Conservation (phyloP, 2,113 vertebrate species). For the Brachirus orientalis region DNA sequence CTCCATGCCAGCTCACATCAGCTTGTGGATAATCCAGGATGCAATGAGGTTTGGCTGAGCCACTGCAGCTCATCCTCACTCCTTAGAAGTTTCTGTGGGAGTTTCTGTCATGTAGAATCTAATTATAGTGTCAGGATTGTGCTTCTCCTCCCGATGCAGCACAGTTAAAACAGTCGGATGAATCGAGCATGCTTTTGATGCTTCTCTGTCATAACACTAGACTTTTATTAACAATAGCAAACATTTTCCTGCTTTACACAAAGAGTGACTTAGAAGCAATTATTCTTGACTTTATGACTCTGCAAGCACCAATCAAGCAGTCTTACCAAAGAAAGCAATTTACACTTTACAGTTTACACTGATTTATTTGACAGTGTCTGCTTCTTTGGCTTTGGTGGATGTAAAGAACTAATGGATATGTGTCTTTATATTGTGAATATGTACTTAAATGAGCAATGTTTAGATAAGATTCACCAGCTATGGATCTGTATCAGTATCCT, state of each 20-base stretch:
- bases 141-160: slow-evolving; percentile 4
- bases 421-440: too few relatives aligned
- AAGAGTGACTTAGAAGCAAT: too few relatives aligned
- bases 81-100: slow-evolving; percentile 34
- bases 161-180: slow-evolving; percentile 2
- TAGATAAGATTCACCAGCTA: neutral
- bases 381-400: too few relatives aligned
- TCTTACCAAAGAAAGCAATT: too few relatives aligned
- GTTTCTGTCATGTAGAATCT: slow-evolving; percentile 5
- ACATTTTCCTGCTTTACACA: too few relatives aligned
- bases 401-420: too few relatives aligned
- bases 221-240: neutral
- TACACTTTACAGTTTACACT: too few relatives aligned
- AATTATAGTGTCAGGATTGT: slow-evolving; percentile 23
- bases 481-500: too few relatives aligned
- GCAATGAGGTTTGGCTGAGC: slow-evolving; percentile 90
- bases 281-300: too few relatives aligned
- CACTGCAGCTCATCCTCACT: slow-evolving; percentile 6
- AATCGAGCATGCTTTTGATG: neutral
- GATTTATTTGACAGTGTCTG: too few relatives aligned
- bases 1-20: slow-evolving; percentile 97
- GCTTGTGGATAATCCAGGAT: slow-evolving; percentile 95
- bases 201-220: neutral
- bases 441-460: neutral
- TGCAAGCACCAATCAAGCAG: too few relatives aligned